Conservation (phyloP, 1,140 invertebrate species). For the Limonius californicus region DNA sequence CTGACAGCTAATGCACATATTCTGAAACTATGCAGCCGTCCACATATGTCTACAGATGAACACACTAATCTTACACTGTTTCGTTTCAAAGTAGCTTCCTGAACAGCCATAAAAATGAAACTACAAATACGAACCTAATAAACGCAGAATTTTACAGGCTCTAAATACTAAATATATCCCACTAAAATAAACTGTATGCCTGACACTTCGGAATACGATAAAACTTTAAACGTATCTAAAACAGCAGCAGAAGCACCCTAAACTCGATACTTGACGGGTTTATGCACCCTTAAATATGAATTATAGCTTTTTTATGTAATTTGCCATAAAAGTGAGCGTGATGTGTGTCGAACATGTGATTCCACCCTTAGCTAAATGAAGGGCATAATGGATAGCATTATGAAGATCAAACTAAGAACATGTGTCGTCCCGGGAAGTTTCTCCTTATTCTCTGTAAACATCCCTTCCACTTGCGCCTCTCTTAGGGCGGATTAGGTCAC, state of each 20-base stretch:
- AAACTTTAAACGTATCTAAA: neutral
- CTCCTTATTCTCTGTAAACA: conserved; percentile 20
- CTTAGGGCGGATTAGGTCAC: conserved; percentile 8
- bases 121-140: neutral
- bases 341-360: conserved; percentile 18
- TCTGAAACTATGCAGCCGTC: too few relatives aligned
- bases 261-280: conserved; percentile 8
- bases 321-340: conserved; percentile 13
- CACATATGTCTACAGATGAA: neutral
- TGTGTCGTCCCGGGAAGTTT: conserved; percentile 13
- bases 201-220: neutral
- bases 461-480: conserved; percentile 8
- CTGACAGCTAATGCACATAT: too few relatives aligned
- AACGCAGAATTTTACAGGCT: neutral
- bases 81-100: neutral
- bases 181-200: neutral
- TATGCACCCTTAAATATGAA: conserved; percentile 14
- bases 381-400: conserved; percentile 27
- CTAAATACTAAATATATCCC: conserved; percentile 11
- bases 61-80: neutral
- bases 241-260: conserved; percentile 5
- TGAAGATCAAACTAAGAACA: conserved; percentile 25
- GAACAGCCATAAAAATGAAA: neutral
- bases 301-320: conserved; percentile 17
- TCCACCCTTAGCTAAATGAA: conserved; percentile 21